These are phyloP conservation scores for Drosophila prosaltans DNA, from an alignment of 1,140 invertebrate species.

Conservation along the genomic window DNA sequence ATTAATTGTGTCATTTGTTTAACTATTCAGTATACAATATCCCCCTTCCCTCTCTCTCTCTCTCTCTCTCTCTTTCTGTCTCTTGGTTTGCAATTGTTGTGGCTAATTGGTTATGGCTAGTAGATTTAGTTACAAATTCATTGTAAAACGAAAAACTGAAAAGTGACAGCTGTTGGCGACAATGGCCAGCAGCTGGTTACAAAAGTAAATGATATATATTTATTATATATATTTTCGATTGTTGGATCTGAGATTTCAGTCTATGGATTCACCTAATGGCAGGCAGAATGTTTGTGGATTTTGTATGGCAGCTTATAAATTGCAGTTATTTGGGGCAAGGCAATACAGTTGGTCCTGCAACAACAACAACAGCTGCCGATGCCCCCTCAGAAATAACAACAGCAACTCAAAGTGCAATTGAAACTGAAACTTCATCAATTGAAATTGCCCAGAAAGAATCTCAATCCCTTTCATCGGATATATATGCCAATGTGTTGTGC, in stretches of 20 bases:
- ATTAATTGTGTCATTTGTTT: slow-evolving; percentile 67
- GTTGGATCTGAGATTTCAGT: slow-evolving; percentile 1
- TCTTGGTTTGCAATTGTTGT: not conserved
- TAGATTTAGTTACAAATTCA: slow-evolving; percentile 14
- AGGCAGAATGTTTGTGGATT: slow-evolving; percentile 41
- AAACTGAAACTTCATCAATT: not conserved
- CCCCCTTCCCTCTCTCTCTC: too few relatives aligned
- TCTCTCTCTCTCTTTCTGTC: too few relatives aligned
- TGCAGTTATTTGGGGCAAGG: slow-evolving; percentile 25
- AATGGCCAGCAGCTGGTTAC: not conserved
- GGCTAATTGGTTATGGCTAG: slow-evolving; percentile 19
- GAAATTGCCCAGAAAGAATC: not conserved
- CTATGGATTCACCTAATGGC: slow-evolving; percentile 20
- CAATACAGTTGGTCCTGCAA: not conserved
- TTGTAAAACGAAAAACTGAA: slow-evolving; percentile 13
- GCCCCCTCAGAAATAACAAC: not conserved
- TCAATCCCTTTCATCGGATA: not conserved
- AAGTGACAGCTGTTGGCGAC: slow-evolving; percentile 23
- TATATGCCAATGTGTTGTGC: not conserved
- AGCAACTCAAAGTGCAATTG: not conserved
- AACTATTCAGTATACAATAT: slow-evolving; percentile 6
- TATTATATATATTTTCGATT: not conserved
- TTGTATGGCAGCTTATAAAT: slow-evolving; percentile 45
- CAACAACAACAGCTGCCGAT: not conserved
- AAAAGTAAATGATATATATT: not conserved